Conservation (phyloP, 1,140 invertebrate species). For the Drosophila leontia region DNA sequence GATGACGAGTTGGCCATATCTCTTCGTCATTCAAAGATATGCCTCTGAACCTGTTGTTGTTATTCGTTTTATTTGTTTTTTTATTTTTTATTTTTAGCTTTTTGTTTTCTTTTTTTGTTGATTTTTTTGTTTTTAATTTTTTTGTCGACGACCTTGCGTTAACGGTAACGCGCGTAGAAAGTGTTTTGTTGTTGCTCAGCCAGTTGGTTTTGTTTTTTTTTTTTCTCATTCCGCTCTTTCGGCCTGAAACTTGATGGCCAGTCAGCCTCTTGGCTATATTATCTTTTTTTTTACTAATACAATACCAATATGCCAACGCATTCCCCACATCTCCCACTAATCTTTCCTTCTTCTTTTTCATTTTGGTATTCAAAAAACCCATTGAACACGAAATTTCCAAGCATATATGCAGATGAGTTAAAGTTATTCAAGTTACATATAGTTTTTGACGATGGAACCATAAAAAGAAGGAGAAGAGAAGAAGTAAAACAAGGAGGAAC, state of each 20-base stretch:
- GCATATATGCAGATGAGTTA: conserved; percentile 23
- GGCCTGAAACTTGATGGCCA: conserved; percentile 65
- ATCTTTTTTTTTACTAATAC: conserved; percentile 6
- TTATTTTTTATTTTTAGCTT: conserved; percentile 6
- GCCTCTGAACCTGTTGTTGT: conserved; percentile 18
- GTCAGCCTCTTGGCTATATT: conserved; percentile 29
- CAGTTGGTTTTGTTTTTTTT: conserved; percentile 24
- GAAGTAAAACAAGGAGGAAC: not conserved
- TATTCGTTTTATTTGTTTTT: conserved; percentile 35
- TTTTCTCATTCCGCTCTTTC: conserved; percentile 8
- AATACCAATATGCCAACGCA: conserved; percentile 1
- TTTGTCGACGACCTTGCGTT: conserved; percentile 76
- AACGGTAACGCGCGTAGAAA: conserved; percentile 82
- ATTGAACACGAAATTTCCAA: conserved; percentile 33
- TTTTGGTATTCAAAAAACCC: conserved; percentile 16
- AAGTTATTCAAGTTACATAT: conserved; percentile 4
- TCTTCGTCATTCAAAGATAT: conserved; percentile 52
- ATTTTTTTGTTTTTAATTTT: conserved; percentile 20
- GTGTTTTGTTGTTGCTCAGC: conserved; percentile 69
- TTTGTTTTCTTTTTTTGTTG: conserved; percentile 5
- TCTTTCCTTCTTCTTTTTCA: not conserved
- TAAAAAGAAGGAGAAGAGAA: not conserved
- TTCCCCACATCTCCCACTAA: conserved; percentile 6
- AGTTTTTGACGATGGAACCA: conserved; percentile 30
- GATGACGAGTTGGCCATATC: conserved; percentile 37